These are phyloP conservation scores for Notodonta dromedarius DNA, from an alignment of 2,888 invertebrate genomes.

Conservation along the genomic window DNA sequence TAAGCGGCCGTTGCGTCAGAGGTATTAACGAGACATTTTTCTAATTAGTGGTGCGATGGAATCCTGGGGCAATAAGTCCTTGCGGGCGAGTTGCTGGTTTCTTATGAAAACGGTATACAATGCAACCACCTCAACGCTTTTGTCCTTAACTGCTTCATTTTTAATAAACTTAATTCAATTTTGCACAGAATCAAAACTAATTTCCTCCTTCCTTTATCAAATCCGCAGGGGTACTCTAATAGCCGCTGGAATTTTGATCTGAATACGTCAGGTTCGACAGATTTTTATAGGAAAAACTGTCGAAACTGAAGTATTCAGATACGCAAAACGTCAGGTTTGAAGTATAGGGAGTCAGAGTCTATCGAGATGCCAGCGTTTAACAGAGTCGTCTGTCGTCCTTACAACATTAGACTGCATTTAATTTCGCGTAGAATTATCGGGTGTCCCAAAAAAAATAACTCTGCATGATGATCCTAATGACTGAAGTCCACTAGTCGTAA, in stretches of 20 bases:
- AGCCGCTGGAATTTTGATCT: no score
- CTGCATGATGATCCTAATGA: not conserved
- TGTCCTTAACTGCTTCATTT: not conserved
- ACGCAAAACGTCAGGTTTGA: no score
- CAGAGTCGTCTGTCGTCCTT: not conserved
- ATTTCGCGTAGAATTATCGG: not conserved
- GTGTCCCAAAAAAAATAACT: not conserved
- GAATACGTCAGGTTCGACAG: no score
- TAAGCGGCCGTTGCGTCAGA: slow-evolving; percentile 16
- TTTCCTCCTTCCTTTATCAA: no score
- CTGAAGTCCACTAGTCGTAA: not conserved
- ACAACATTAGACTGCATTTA: not conserved
- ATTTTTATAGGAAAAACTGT: no score
- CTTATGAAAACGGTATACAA: not conserved
- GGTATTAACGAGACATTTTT: slow-evolving; percentile 9
- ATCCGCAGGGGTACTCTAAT: no score
- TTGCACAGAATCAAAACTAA: no score
- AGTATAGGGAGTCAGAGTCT: no score
- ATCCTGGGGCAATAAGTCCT: slow-evolving; percentile 6
- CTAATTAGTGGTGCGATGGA: slow-evolving; percentile 4
- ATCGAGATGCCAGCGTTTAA: no score
- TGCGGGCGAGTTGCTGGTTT: not conserved
- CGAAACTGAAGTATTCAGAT: no score
- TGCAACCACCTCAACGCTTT: not conserved
- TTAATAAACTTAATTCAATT: not conserved